A percentile compares a stretch with the other conserved stretches of the same genome.
phyloP scores from a whole-genome alignment of 2,113 vertebrate genomes.

The Austrofundulus limnaeus region DNA sequence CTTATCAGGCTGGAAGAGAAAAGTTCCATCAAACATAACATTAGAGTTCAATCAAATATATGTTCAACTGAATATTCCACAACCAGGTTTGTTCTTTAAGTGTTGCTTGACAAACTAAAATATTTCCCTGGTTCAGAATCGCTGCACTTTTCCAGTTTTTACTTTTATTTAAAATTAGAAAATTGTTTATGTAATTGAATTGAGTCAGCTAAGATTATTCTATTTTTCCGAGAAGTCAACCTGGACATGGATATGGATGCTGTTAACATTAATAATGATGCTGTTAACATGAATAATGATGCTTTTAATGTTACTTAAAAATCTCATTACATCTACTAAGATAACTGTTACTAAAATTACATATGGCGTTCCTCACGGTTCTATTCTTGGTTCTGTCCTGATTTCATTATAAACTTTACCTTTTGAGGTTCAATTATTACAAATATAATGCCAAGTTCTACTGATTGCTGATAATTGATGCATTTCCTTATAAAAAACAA shows the following conservation, averaged over 20 bases:
- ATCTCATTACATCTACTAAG: too few species aligned
- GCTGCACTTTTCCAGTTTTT: background rate
- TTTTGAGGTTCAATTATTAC: background rate
- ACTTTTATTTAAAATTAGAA: background rate
- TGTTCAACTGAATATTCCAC: background rate
- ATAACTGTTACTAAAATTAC: background rate
- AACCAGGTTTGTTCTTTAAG: background rate
- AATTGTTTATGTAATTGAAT: background rate
- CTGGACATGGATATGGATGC: too few species aligned
- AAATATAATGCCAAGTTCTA: background rate
- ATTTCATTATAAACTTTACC: background rate
- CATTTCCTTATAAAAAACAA: background rate
- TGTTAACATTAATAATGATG: too few species aligned
- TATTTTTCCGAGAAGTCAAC: background rate
- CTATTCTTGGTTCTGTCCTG: background rate
- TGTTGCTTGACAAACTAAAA: background rate
- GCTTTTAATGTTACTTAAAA: too few species aligned
- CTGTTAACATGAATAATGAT: too few species aligned
- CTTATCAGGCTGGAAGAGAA: background rate
- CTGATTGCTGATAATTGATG: background rate
- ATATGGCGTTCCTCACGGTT: background rate
- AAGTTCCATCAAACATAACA: background rate
- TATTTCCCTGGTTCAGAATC: too few species aligned
- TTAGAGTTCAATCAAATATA: background rate
- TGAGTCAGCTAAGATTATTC: background rate